A percentile compares a stretch with the other conserved stretches of the same genome.
Conservation (phyloP, 2,797 vertebrate genomes). For the Discoglossus pictus region DNA sequence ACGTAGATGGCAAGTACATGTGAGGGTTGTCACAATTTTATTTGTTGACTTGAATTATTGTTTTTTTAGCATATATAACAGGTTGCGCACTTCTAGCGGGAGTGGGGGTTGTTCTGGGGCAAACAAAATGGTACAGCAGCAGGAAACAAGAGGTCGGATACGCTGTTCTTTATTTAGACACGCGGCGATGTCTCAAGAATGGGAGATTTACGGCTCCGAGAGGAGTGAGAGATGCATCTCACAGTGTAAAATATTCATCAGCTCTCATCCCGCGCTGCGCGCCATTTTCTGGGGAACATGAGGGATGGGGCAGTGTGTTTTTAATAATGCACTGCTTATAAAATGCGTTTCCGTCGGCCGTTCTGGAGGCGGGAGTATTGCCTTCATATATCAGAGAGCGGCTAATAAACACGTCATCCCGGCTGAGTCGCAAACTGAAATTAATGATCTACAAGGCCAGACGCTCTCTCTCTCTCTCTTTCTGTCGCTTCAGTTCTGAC, state of each 20-base stretch:
- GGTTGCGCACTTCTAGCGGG: too few species aligned
- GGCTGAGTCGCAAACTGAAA: neutral
- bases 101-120: too few species aligned
- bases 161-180: too few species aligned
- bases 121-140: too few species aligned
- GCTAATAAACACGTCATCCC: neutral
- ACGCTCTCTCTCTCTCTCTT: neutral
- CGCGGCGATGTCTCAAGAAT: neutral
- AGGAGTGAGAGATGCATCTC: conserved; percentile 38
- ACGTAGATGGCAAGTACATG: neutral
- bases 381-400: neutral
- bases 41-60: too few species aligned
- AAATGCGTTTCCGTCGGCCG: neutral
- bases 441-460: neutral
- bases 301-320: conserved; percentile 17
- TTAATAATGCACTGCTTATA: conserved; percentile 47
- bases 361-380: neutral
- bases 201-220: neutral
- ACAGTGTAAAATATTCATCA: conserved; percentile 59
- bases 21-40: too few species aligned
- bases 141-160: too few species aligned
- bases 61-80: too few species aligned
- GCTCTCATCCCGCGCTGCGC: conserved; percentile 41
- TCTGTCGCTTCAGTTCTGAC: too few species aligned
- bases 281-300: conserved; percentile 14